Evolutionary conservation across 2,888 invertebrate genomes (phyloP).

Genomic region (Kuschelorhynchus macadamiae): DNA sequence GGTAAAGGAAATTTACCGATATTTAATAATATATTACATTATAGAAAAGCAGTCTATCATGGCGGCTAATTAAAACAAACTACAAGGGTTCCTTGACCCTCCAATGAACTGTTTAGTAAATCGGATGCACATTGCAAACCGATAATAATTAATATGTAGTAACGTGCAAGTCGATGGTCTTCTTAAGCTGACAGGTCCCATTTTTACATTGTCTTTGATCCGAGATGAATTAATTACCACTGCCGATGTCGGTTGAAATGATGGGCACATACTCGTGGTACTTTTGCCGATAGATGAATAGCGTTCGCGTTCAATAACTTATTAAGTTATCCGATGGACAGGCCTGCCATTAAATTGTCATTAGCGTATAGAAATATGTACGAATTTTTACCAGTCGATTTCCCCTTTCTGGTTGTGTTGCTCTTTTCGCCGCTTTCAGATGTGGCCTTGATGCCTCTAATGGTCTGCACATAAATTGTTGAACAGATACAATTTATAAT

Average conservation of each 20-base stretch:
- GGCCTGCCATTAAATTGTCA: constrained; percentile 18
- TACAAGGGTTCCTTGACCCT: background rate
- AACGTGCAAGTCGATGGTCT: background rate
- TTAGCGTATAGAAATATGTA: background rate
- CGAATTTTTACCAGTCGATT: background rate
- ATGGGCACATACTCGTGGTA: constrained; percentile 2
- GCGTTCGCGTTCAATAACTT: background rate
- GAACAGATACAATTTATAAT: too few relatives aligned
- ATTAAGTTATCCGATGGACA: constrained; percentile 3
- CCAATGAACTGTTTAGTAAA: background rate
- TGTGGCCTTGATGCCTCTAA: too few relatives aligned
- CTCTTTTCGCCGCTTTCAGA: too few relatives aligned
- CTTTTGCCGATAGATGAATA: constrained; percentile 4
- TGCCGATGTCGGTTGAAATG: constrained; percentile 1
- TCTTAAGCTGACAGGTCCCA: background rate
- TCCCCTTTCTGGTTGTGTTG: background rate
- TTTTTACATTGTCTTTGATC: background rate
- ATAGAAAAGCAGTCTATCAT: too few relatives aligned
- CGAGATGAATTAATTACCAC: background rate
- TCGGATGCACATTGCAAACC: background rate
- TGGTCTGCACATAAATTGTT: too few relatives aligned
- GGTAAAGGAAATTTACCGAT: too few relatives aligned
- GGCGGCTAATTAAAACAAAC: too few relatives aligned
- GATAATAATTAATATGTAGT: background rate
- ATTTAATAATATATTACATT: too few relatives aligned